These are phyloP conservation scores for Drosophila formosana DNA, from an alignment of 2,888 invertebrate genomes.

Conservation along the genomic window DNA sequence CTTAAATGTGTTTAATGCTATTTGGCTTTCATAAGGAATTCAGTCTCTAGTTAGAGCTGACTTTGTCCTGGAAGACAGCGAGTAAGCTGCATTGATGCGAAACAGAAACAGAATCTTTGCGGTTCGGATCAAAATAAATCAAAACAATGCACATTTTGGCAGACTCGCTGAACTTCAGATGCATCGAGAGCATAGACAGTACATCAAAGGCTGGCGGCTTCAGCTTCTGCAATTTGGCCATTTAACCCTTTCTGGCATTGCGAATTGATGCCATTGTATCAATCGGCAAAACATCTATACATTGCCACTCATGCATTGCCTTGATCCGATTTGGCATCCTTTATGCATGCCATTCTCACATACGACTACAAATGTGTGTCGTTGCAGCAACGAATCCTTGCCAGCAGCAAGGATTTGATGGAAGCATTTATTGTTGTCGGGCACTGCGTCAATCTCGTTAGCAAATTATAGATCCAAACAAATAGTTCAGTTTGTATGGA, in stretches of 20 bases:
- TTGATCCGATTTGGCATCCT: constrained; percentile 69
- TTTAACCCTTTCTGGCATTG: constrained; percentile 68
- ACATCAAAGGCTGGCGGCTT: constrained; percentile 46
- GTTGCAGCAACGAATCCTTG: constrained; percentile 20
- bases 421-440: constrained; percentile 38
- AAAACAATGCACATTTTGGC: constrained; percentile 44
- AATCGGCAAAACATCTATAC: constrained; percentile 35
- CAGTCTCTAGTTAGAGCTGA: constrained; percentile 8
- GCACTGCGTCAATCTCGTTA: constrained; percentile 60
- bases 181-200: not conserved
- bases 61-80: not conserved
- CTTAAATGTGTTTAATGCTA: constrained; percentile 66
- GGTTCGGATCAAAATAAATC: constrained; percentile 68
- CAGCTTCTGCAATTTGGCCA: constrained; percentile 46
- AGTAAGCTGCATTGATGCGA: not conserved
- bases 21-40: constrained; percentile 31
- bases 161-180: constrained; percentile 28
- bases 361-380: not conserved
- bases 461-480: constrained; percentile 42
- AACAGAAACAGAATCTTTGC: constrained; percentile 39
- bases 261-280: constrained; percentile 57
- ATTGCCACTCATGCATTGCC: constrained; percentile 62
- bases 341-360: constrained; percentile 15
- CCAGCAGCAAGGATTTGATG: constrained; percentile 44
- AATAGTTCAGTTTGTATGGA: constrained; percentile 32